Conservation (phyloP, 2,888 invertebrate genomes). For the Biston stratarius region DNA sequence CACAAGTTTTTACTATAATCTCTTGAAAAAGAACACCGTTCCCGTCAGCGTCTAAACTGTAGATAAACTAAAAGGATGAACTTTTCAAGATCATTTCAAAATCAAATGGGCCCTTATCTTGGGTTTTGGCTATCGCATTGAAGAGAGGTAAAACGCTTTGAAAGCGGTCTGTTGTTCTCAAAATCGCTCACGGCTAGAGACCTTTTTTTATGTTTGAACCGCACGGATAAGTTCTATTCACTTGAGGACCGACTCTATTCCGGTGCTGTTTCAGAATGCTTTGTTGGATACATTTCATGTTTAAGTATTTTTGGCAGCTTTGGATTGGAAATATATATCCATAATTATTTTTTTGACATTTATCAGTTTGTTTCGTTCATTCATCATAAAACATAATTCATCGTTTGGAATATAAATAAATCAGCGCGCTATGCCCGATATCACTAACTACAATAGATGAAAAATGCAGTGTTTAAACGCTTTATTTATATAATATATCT, state of each 20-base stretch:
- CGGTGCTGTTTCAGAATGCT: conserved; percentile 24
- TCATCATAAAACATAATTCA: not conserved
- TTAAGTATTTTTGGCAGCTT: conserved; percentile 8
- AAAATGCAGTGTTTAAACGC: too few species aligned
- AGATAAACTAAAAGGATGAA: conserved; percentile 53
- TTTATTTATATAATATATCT: too few species aligned
- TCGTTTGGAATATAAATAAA: not conserved
- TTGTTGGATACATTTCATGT: conserved; percentile 28
- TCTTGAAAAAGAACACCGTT: conserved; percentile 20
- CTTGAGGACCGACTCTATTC: conserved; percentile 31
- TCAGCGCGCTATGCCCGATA: not conserved
- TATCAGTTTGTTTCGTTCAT: not conserved
- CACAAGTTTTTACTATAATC: conserved; percentile 8
- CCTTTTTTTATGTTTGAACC: conserved; percentile 56
- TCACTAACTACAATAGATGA: too few species aligned
- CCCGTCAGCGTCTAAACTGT: conserved; percentile 44
- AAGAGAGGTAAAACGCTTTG: conserved; percentile 51
- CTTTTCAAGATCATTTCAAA: conserved; percentile 53
- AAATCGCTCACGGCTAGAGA: conserved; percentile 64
- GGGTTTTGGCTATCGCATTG: conserved; percentile 62
- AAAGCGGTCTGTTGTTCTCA: conserved; percentile 62
- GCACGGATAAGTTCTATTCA: conserved; percentile 55
- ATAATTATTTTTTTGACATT: not conserved
- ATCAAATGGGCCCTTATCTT: conserved; percentile 58
- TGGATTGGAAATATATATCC: not conserved